Evolutionary conservation across 2,888 invertebrate genomes (phyloP), one percentile per base, ranked within the genome.

Genomic region (Apodemia hepburni): DNA sequence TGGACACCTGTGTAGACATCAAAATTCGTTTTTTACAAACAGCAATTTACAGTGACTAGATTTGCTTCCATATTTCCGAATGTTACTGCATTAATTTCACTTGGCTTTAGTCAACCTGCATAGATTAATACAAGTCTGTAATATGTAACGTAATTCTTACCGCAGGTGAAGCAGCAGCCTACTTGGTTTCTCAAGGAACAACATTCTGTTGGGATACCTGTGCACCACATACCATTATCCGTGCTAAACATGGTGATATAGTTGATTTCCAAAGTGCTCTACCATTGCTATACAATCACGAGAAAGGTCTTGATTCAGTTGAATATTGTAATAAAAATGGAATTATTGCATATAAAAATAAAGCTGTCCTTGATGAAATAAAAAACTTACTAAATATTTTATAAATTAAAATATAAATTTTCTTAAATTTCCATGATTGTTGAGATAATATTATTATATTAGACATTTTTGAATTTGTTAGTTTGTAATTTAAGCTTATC

Each of bases 171-270:
- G 88, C 87, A 63, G 76, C 79, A 49, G 87, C 95, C 18, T 98
- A 98, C 77, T 82, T 98, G 45, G 89, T 98, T 0, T 94, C 96
- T 61, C 96, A 95, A 79, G 93, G 93, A 29, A 95, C 97, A 2
- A 98, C 97, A 12, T 98, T 94, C 77, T 94, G 94, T 65, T 98
- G 98, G 98, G 98, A 98, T 76, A 96, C 97, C 0, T 98, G 98
- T 82, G 98, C 94, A 0, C 97, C 97, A 0, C 98, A 98, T 75
- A 96, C 97, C 0, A 94, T 98, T 63, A 82, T 98, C 2, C 92
- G 91, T 67, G 93, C 97, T 0, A 82, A 94, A n/a, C 96, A 96
- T n/a, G 98, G 98, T 1, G 95, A 96, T 71, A 80, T 95, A 7
- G 66, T 89, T 1, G 73, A 74, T 64, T 87, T 75, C 66, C 69